Evolutionary conservation across 2,888 invertebrate genomes (phyloP).

Genomic region (Drosophila peninsularis): DNA sequence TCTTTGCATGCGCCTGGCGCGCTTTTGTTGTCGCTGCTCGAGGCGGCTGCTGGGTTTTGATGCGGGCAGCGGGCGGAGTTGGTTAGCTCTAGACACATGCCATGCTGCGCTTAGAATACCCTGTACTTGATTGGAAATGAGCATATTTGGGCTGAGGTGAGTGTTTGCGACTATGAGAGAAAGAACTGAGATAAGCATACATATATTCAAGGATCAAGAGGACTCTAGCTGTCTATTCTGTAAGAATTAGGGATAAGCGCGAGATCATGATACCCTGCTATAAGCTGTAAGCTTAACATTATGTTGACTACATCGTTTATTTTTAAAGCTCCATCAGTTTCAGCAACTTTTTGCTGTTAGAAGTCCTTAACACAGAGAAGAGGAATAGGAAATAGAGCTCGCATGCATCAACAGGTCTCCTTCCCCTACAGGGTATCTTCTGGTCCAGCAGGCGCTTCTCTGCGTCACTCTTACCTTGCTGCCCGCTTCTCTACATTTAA

Average conservation of each 20-base stretch:
- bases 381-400: not conserved
- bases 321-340: not conserved
- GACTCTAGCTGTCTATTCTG: not conserved
- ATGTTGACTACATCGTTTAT: too few species aligned
- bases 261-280: too few species aligned
- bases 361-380: not conserved
- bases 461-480: slow-evolving; percentile 18
- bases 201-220: not conserved
- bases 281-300: too few species aligned
- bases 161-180: too few species aligned
- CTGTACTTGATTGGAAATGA: not conserved
- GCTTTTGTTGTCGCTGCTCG: slow-evolving; percentile 61
- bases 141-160: too few species aligned
- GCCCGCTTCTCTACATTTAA: slow-evolving; percentile 74
- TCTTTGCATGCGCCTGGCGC: slow-evolving; percentile 74
- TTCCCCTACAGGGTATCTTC: slow-evolving; percentile 10
- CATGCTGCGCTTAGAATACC: slow-evolving; percentile 42
- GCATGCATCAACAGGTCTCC: not conserved
- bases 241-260: too few species aligned
- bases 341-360: not conserved
- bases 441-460: not conserved
- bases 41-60: slow-evolving; percentile 20
- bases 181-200: not conserved
- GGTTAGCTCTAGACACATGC: slow-evolving; percentile 27
- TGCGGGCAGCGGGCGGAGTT: slow-evolving; percentile 4